Evolutionary conservation across 1,140 invertebrate species (phyloP), one percentile per base, ranked within the genome.

Genomic region (Sycophaga agraensis): DNA sequence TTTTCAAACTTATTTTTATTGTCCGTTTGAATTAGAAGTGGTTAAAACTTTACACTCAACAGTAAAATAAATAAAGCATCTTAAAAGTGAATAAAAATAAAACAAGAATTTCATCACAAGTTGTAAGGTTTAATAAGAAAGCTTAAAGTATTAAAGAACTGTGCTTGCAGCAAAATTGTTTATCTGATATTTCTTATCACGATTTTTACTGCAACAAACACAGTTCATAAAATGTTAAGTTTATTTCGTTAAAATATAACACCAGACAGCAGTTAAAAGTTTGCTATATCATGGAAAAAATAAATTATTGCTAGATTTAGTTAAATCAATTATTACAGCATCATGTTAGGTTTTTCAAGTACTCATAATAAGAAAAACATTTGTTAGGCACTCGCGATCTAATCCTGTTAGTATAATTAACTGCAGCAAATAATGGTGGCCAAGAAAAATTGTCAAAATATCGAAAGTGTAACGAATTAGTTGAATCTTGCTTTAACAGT

Each of bases 171-270:
- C 76, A 74, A 73, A 73, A 14, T 40, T 17, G 21, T 16, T 17
- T n/a, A n/a, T n/a, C n/a, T 39, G n/a, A 43, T 31, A 8, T 17
- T 22, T 53, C n/a, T n/a, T n/a, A n/a, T n/a, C n/a, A n/a, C n/a
- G n/a, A n/a, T n/a, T n/a, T n/a, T n/a, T n/a, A n/a, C 76, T 76
- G 76, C 75, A 70, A 78, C 76, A 78, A 79, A 76, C 75, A 77
- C 76, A 79, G 77, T 79, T 78, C 75, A 69, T 66, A 31, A 54
- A 35, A 24, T 53, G 59, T 62, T 64, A 50, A 35, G n/a, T 34
- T 51, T 14, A 17, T 43, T 17, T 46, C 43, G 12, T 53, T 35
- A 17, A 46, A 61, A 11, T 12, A 16, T 12, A 60, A 54, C n/a
- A 43, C 35, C 50, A 61, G 35, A 43, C 60, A 63, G 21, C 16